Conservation (phyloP, 2,113 vertebrate species). For the Mystacornis crossleyi region DNA sequence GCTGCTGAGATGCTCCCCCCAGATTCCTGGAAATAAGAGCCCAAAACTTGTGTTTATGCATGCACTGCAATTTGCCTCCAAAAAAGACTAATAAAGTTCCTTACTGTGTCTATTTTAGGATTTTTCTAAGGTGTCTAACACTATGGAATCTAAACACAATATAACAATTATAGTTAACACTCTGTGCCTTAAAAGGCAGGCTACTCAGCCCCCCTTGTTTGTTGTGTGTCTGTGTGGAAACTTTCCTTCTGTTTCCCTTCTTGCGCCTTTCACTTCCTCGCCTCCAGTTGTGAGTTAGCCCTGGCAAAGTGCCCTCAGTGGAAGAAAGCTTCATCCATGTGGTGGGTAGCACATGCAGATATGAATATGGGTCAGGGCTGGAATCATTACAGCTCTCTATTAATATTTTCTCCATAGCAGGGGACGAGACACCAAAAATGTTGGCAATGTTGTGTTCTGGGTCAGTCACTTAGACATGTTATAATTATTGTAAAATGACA, state of each 20-base stretch:
- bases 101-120: background rate
- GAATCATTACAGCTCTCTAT: background rate
- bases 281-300: background rate
- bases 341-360: background rate
- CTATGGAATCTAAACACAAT: background rate
- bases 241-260: constrained; percentile 23
- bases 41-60: background rate
- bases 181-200: background rate
- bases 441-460: background rate
- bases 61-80: background rate
- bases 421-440: background rate
- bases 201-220: background rate
- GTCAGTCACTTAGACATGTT: background rate
- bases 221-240: background rate
- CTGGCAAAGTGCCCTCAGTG: background rate
- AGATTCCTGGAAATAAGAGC: background rate
- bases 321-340: background rate
- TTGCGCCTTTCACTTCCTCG: background rate
- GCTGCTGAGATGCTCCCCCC: background rate
- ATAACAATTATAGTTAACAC: background rate
- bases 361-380: background rate
- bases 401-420: background rate
- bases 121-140: background rate
- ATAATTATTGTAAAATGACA: background rate
- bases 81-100: background rate